A percentile compares a stretch with the other conserved stretches of the same genome.
Evolutionary conservation across 2,797 vertebrate genomes (phyloP).

Genomic region (Dryobates pubescens): DNA sequence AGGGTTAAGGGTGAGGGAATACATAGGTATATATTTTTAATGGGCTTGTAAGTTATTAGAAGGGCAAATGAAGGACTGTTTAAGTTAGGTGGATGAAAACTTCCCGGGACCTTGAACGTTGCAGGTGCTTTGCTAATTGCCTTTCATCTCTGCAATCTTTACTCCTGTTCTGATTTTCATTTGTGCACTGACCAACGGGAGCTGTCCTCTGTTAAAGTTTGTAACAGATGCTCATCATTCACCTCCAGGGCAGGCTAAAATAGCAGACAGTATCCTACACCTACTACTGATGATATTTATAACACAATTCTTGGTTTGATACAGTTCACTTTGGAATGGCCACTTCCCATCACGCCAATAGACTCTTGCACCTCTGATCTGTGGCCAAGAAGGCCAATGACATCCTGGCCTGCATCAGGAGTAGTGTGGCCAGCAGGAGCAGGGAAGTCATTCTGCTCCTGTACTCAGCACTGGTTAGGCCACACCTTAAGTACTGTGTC

Average conservation of each 20-base stretch:
- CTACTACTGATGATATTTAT: background rate
- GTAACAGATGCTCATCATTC: background rate
- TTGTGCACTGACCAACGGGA: background rate
- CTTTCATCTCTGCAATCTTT: background rate
- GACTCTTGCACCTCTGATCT: background rate
- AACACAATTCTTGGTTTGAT: background rate
- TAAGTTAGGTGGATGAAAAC: background rate
- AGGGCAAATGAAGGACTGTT: conserved; percentile 47
- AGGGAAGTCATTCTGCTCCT: too few species aligned
- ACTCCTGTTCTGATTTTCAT: background rate
- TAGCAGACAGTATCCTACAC: background rate
- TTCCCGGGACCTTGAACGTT: conserved; percentile 2
- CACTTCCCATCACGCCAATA: background rate
- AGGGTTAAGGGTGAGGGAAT: conserved; percentile 42
- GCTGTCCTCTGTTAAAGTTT: conserved; percentile 15
- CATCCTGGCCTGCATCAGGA: too few species aligned
- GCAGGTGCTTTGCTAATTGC: background rate
- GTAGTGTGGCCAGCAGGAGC: too few species aligned
- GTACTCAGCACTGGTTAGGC: too few species aligned
- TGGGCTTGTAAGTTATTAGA: conserved; percentile 45
- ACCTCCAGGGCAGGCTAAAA: background rate
- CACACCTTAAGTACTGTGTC: too few species aligned
- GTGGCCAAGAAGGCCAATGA: too few species aligned
- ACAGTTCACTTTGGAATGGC: background rate
- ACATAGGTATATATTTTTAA: conserved; percentile 52